Evolutionary conservation across 2,797 vertebrate genomes (phyloP), one percentile per base, ranked within the genome.

Genomic region (Fundulus diaphanus): DNA sequence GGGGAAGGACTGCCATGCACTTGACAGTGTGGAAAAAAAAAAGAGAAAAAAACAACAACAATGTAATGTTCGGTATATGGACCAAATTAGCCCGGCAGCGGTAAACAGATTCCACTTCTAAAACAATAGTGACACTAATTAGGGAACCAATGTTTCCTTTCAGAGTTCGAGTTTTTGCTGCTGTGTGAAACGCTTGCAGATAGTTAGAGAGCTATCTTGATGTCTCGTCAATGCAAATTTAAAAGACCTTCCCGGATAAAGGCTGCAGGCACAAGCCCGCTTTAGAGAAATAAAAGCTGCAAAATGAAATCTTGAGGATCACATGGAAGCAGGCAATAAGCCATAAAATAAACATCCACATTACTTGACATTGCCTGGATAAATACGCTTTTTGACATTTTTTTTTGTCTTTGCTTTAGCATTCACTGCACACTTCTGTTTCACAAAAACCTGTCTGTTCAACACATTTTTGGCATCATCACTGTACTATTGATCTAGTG

Each of bases 121-220:
- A 90, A 93, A 94, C 90, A 93, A 93, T 92, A 90, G 90, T 95
- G 94, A 95, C 94, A 95, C 93, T 95, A 96, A 96, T 95, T 95
- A 95, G 93, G 87, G 78, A 89, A 92, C 90, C 90, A 90, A 93
- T 94, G 90, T 93, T 90, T 94, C 87, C 89, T 91, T 88, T 93
- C 83, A 86, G 87, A 92, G 91, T 91, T 93, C 86, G 91, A 89
- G 80, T 90, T 93, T 85, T 82, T 88, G 82, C 82, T 87, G 80
- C 77, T 79, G 72, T 79, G 83, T 92, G 86, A 89, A 86, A 89
- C 72, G 86, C 81, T 89, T 79, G 71, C 85, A 89, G 90, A 83
- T 78, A 90, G 77, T 87, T 87, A 67, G 78, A 88, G 83, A 83
- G 72, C 52, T 79, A 77, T 76, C 73, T 84, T 84, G 84, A 89